Evolutionary conservation across 2,113 vertebrate species (phyloP).

Genomic region (Hypocryptadius cinnamomeus): DNA sequence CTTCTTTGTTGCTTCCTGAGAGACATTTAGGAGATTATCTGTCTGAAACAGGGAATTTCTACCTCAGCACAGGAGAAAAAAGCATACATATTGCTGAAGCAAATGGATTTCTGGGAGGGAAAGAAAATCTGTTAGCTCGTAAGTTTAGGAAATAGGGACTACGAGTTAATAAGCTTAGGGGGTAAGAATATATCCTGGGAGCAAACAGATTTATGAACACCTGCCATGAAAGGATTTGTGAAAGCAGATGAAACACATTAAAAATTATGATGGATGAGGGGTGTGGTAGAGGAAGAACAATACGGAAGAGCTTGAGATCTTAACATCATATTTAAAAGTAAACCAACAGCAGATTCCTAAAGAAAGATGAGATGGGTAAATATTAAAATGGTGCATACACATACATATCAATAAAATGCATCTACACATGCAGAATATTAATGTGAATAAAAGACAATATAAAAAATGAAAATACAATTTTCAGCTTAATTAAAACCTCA

Average conservation of each 20-base stretch:
- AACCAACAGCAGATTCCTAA: not conserved
- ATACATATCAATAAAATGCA: not conserved
- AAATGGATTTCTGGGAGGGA: conserved; percentile 5
- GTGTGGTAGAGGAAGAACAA: not conserved
- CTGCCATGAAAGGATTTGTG: not conserved
- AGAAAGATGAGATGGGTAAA: not conserved
- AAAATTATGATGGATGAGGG: not conserved
- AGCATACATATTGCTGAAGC: not conserved
- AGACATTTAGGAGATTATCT: conserved; percentile 19
- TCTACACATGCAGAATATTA: not conserved
- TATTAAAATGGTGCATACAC: not conserved
- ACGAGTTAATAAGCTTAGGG: conserved; percentile 1
- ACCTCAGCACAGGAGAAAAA: not conserved
- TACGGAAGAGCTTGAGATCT: not conserved
- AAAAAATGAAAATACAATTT: not conserved
- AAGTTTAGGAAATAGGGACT: conserved; percentile 9
- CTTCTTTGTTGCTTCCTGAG: not conserved
- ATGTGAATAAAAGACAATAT: not conserved
- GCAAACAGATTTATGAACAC: conserved; percentile 24
- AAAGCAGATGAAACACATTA: not conserved
- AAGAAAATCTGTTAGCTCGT: conserved; percentile 1
- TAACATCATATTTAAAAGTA: not conserved
- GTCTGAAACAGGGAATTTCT: not conserved
- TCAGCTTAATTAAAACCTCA: not conserved
- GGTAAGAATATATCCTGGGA: not conserved